Evolutionary conservation across 2,888 invertebrate genomes (phyloP).

Genomic region (Sphaeridia pumilis): DNA sequence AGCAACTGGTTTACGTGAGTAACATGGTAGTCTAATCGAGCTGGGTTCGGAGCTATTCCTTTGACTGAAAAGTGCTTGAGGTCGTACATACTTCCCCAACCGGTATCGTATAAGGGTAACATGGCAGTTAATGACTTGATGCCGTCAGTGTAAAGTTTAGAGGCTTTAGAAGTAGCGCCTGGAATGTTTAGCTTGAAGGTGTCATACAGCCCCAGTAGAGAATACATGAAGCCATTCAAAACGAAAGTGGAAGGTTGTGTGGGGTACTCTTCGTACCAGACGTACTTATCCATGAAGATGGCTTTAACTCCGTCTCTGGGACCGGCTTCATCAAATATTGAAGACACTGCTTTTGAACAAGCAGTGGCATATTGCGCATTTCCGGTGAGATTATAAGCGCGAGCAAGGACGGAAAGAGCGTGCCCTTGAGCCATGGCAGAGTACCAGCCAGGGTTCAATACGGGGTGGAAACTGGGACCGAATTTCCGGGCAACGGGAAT

Average conservation of each 20-base stretch:
- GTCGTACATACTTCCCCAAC: conserved; percentile 92
- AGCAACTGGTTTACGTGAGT: conserved; percentile 60
- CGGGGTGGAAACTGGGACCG: conserved; percentile 55
- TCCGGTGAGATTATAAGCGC: conserved; percentile 74
- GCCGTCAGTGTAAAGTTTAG: conserved; percentile 51
- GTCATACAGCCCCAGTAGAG: conserved; percentile 90
- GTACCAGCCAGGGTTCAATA: conserved; percentile 80
- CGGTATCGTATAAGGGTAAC: conserved; percentile 74
- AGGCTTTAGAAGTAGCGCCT: conserved; percentile 54
- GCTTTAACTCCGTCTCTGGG: conserved; percentile 57
- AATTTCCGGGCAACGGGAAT: conserved; percentile 72
- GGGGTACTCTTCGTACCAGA: conserved; percentile 99
- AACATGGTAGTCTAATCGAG: conserved; percentile 97
- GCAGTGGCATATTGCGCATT: conserved; percentile 69
- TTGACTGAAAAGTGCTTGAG: conserved; percentile 75
- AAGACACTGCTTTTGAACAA: conserved; percentile 59
- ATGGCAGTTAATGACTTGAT: conserved; percentile 76
- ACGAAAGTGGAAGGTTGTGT: conserved; percentile 90
- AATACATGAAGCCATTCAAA: conserved; percentile 96
- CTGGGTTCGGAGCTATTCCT: conserved; percentile 81
- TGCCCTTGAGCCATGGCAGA: conserved; percentile 99
- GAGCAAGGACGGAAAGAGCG: conserved; percentile 80
- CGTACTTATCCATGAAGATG: conserved; percentile 67
- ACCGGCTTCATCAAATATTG: conserved; percentile 60
- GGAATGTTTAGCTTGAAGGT: conserved; percentile 67